phyloP scores from a whole-genome alignment of 2,888 invertebrate genomes.

The Aspidiotus destructor region DNA sequence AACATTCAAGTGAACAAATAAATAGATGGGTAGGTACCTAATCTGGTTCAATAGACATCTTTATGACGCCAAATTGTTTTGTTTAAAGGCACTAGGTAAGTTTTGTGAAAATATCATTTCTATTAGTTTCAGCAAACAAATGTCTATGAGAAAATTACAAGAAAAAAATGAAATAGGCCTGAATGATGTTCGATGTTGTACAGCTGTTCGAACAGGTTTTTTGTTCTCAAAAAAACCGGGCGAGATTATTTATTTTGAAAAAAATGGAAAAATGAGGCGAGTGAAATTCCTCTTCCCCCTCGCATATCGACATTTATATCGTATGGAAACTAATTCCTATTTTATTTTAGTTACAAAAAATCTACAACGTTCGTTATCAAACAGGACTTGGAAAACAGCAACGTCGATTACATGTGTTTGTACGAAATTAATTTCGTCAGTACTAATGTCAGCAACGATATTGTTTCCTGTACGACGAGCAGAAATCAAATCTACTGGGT shows the following conservation, averaged over 20 bases:
- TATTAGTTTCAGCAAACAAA: constrained; percentile 17
- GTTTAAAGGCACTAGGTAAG: too few relatives aligned
- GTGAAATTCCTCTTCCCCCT: not conserved
- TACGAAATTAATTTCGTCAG: constrained; percentile 15
- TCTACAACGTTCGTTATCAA: constrained; percentile 16
- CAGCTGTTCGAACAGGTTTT: constrained; percentile 19
- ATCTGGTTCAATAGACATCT: too few relatives aligned
- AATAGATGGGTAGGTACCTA: too few relatives aligned
- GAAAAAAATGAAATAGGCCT: constrained; percentile 13
- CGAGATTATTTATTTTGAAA: constrained; percentile 43
- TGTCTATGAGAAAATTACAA: constrained; percentile 11
- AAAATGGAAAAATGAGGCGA: constrained; percentile 25
- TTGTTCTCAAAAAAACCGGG: constrained; percentile 44
- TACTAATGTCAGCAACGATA: constrained; percentile 34
- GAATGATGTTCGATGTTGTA: constrained; percentile 15
- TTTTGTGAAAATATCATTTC: not conserved
- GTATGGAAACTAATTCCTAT: not conserved
- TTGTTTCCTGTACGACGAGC: constrained; percentile 44
- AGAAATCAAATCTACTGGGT: constrained; percentile 45
- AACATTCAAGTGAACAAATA: too few relatives aligned
- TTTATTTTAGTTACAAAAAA: constrained; percentile 20
- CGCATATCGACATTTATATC: not conserved
- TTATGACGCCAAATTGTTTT: too few relatives aligned
- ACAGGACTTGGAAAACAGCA: constrained; percentile 11
- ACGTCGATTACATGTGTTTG: constrained; percentile 9